Base-by-base conservation (phyloP, 1,140 invertebrate genomes). In the Zaprionus tsacasi region DNA sequence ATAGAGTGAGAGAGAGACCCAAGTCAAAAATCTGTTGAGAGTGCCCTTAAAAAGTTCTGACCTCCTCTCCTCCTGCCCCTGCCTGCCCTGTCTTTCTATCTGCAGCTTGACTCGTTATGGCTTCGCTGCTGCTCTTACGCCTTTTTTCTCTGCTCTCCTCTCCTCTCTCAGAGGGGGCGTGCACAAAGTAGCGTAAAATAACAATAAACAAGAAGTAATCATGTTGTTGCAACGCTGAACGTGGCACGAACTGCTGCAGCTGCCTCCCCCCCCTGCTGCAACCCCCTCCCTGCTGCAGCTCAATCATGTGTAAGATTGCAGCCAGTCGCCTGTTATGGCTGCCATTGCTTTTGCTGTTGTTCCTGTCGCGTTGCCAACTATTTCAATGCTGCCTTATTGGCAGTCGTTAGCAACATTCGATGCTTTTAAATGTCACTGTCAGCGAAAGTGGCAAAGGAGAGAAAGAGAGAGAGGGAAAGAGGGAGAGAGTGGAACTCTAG, bases 191-290 rank as follows among this genome's bases (percentile, higher is more conserved):
- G 83, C 83, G 83, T 76, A 69, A 87, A 87, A 88, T 88, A 88
- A 88, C 80, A 88, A 88, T 87, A 87, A 87, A 88, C 83, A 87
- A 83, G 73, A 88, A 83, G 83, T 88, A 88, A 88, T 88, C 85
- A 88, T 89, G 85, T 89, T 89, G 79, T 70, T 76, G 59, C 70
- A 68, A 30, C 45, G 27, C 38, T 54, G 6, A 30, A 30, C 21
- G 21, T 21, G 21, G 21, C 21, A 21, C 21, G 21, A 21, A 21
- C 21, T 73, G 60, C 70, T 40, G 7, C 30, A 57, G 45, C 38
- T 27, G 17, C 60, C 43, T 12, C n/a, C 12, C 48, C 55, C 15
- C 25, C 27, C 12, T 21, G 35, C 52, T 67, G 13, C 17, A 58
- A 8, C 68, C 27, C n/a, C 8, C 30, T 45, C 8, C 11, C 30